Conservation (phyloP, 2,888 invertebrate genomes). For the Mylabris sibirica region DNA sequence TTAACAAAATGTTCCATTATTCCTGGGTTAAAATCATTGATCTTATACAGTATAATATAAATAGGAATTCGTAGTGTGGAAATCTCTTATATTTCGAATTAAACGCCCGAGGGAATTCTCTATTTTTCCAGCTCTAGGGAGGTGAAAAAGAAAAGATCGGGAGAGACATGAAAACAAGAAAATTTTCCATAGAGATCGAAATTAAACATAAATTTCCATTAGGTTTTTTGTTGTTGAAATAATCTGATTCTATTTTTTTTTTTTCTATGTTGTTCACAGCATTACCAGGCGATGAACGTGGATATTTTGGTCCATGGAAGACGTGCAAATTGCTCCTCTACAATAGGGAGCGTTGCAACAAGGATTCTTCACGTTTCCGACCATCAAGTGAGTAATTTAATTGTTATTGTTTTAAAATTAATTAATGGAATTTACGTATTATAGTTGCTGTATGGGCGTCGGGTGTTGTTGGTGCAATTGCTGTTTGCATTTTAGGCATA, state of each 20-base stretch:
- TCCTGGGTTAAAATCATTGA: not conserved
- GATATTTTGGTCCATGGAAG: conserved; percentile 89
- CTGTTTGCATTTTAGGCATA: conserved; percentile 76
- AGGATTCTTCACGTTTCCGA: conserved; percentile 76
- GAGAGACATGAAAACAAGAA: too few relatives aligned
- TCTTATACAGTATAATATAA: not conserved
- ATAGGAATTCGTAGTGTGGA: not conserved
- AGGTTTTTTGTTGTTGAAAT: not conserved
- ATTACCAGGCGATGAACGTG: conserved; percentile 74
- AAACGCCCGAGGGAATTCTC: not conserved
- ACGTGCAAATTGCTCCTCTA: conserved; percentile 83
- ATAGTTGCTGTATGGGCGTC: conserved; percentile 84
- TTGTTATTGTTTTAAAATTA: not conserved
- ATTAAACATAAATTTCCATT: not conserved
- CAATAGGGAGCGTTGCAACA: conserved; percentile 83
- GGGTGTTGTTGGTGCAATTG: conserved; percentile 79
- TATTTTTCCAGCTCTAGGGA: not conserved
- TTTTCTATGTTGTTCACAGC: conserved; percentile 60
- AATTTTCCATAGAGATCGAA: not conserved
- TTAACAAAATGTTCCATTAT: not conserved
- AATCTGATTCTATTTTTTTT: not conserved
- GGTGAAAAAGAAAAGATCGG: too few relatives aligned
- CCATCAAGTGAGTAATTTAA: conserved; percentile 72
- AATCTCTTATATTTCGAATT: not conserved
- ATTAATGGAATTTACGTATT: conserved; percentile 42